phyloP scores from a whole-genome alignment of 2,888 invertebrate species.

The Leptinotarsa juncta region DNA sequence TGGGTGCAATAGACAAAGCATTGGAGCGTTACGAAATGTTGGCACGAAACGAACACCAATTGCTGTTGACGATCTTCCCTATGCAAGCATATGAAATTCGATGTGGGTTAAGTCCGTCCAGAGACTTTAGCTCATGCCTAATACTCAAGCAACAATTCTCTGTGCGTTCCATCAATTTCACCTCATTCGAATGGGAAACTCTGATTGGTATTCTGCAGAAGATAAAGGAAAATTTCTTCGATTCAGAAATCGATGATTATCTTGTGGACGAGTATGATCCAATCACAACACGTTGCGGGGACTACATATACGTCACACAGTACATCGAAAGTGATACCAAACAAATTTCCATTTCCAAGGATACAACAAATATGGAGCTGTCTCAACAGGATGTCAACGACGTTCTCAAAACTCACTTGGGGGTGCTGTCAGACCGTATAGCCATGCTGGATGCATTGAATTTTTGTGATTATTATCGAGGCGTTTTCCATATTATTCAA shows the following conservation, averaged over 20 bases:
- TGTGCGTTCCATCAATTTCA: background rate
- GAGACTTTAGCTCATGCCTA: background rate
- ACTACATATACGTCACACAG: no score
- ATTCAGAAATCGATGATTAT: no score
- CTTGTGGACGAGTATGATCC: no score
- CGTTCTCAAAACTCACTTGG: background rate
- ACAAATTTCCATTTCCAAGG: background rate
- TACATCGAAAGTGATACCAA: background rate
- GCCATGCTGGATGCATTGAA: no score
- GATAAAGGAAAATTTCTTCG: background rate
- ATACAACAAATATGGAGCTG: conserved; percentile 1
- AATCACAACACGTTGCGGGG: no score
- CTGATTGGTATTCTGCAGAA: background rate
- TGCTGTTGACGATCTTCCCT: background rate
- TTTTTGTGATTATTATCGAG: no score
- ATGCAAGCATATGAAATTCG: conserved; percentile 1
- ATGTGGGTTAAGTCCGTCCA: conserved; percentile 4
- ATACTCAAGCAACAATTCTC: conserved; percentile 4
- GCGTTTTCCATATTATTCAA: no score
- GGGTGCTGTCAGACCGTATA: no score
- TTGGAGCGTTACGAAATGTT: background rate
- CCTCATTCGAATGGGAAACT: background rate
- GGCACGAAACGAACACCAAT: background rate
- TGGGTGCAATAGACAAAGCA: background rate
- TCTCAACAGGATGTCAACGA: background rate